These are phyloP conservation scores for Diphyllodes magnificus DNA, from an alignment of 2,113 vertebrate species.

Conservation along the genomic window DNA sequence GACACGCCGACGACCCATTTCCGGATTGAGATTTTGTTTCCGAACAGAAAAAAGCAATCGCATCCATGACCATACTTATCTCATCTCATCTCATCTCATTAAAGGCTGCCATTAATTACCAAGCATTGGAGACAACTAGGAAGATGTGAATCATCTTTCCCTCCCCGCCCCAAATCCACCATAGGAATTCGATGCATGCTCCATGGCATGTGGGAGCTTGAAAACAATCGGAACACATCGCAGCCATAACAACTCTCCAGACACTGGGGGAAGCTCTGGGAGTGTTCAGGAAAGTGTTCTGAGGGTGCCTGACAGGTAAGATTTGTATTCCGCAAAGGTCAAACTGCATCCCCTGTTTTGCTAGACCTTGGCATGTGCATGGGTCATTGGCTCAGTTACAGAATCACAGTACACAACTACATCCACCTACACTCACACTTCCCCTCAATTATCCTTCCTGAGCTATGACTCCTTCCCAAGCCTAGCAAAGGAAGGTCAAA, in stretches of 20 bases:
- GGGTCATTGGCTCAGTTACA: not conserved
- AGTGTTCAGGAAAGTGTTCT: not conserved
- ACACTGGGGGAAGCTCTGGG: not conserved
- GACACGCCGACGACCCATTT: not conserved
- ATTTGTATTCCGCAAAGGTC: rapidly evolving
- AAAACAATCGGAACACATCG: rapidly evolving
- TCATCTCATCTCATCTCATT: not conserved
- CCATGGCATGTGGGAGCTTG: not conserved
- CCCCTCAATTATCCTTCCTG: not conserved
- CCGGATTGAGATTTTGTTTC: not conserved
- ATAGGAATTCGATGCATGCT: not conserved
- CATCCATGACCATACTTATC: not conserved
- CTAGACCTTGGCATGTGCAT: not conserved
- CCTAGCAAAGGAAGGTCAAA: not conserved
- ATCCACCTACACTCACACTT: not conserved
- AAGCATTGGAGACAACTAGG: not conserved
- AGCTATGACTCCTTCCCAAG: not conserved
- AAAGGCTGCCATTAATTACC: slow-evolving; percentile 6
- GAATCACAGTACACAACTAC: not conserved
- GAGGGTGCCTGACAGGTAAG: not conserved
- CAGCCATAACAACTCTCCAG: rapidly evolving
- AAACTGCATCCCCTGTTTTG: not conserved
- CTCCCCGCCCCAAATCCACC: not conserved
- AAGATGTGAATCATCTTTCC: slow-evolving; percentile 28
- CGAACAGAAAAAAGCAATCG: not conserved